Evolutionary conservation across 1,140 invertebrate genomes (phyloP).

Genomic region (Homalodisca vitripennis): DNA sequence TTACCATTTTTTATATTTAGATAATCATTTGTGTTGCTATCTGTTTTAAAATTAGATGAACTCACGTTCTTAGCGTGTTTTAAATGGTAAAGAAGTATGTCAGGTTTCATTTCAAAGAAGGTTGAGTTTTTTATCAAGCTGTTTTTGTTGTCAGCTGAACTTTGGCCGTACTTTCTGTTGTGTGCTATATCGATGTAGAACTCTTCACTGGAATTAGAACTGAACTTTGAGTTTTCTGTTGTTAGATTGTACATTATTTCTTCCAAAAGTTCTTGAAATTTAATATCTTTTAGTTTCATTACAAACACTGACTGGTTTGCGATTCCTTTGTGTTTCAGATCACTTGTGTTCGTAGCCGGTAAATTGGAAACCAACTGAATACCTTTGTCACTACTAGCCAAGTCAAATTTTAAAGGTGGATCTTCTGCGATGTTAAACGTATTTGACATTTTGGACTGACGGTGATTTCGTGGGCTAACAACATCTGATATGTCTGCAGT

Average conservation of each 20-base stretch:
- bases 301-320: too few species aligned
- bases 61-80: slow-evolving; percentile 1
- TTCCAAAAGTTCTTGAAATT: slow-evolving; percentile 17
- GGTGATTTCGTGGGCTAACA: neutral
- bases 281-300: slow-evolving; percentile 14
- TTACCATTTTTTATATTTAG: neutral
- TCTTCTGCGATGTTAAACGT: neutral
- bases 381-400: neutral
- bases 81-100: neutral
- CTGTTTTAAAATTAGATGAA: neutral
- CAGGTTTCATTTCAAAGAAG: neutral
- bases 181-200: neutral
- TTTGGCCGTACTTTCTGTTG: slow-evolving; percentile 16
- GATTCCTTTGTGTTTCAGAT: too few species aligned
- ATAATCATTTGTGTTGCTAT: neutral
- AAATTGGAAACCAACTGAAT: too few species aligned
- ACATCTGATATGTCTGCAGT: too few species aligned
- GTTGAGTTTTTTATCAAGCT: neutral
- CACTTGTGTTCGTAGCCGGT: too few species aligned
- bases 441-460: slow-evolving; percentile 2
- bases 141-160: slow-evolving; percentile 4
- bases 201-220: neutral
- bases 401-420: neutral
- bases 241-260: slow-evolving; percentile 25
- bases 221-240: neutral